Evolutionary conservation across 2,797 vertebrate genomes (phyloP).

Genomic region (Microctenopoma steveboyesi): DNA sequence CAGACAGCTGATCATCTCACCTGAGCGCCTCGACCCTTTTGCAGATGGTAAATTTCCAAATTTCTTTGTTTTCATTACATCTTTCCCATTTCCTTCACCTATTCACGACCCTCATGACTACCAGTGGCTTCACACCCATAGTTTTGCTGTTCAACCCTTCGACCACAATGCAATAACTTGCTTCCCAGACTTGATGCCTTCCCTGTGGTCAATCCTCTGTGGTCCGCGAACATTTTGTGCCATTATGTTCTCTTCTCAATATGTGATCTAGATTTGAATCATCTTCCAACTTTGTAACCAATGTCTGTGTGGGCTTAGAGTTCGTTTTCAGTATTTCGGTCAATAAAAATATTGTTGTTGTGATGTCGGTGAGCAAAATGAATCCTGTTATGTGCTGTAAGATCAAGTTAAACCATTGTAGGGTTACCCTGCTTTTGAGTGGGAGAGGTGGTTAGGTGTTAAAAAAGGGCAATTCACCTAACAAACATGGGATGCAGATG

Average conservation of each 20-base stretch:
- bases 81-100: constrained; percentile 47
- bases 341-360: constrained; percentile 1
- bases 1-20: constrained; percentile 99
- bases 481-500: constrained; percentile 78
- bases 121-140: constrained; percentile 56
- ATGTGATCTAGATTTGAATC: constrained; percentile 13
- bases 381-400: constrained; percentile 11
- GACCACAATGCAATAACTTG: constrained; percentile 81
- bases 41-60: constrained; percentile 95
- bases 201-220: constrained; percentile 68
- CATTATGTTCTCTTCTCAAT: constrained; percentile 12
- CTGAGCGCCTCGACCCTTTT: constrained; percentile 98
- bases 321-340: constrained; percentile 10
- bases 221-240: constrained; percentile 41
- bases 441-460: constrained; percentile 77
- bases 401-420: constrained; percentile 14
- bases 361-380: constrained; percentile 3
- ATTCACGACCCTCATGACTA: constrained; percentile 52
- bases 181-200: constrained; percentile 76
- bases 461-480: constrained; percentile 47
- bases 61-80: constrained; percentile 51
- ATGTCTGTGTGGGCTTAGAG: constrained; percentile 15
- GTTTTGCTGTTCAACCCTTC: constrained; percentile 82
- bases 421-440: constrained; percentile 66
- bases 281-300: constrained; percentile 15